Conservation (phyloP, 2,113 vertebrate genomes). For the Ammodytes dubius region DNA sequence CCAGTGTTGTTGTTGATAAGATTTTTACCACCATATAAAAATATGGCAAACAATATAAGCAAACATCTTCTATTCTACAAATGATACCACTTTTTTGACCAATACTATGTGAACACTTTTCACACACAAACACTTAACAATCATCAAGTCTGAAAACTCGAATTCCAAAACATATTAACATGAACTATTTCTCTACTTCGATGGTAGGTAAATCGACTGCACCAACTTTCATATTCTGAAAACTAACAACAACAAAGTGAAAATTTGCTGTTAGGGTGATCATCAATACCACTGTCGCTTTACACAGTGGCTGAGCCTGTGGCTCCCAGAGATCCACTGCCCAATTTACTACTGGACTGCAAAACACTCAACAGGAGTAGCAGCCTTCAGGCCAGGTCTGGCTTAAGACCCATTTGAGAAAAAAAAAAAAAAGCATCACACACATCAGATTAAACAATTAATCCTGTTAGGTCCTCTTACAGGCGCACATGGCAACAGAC, state of each 20-base stretch:
- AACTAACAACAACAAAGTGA: slow-evolving; percentile 33
- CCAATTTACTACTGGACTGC: background rate
- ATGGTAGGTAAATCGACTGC: background rate
- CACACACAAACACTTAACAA: background rate
- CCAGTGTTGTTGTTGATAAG: background rate
- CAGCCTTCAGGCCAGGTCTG: slow-evolving; percentile 27
- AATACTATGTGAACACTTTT: background rate
- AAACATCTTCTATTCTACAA: background rate
- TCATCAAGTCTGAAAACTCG: background rate
- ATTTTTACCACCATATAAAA: background rate
- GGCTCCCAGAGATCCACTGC: slow-evolving; percentile 1
- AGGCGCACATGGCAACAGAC: slow-evolving; percentile 62
- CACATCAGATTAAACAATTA: slow-evolving; percentile 63
- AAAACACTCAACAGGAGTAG: slow-evolving; percentile 1
- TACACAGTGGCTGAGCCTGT: background rate
- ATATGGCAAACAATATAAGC: background rate
- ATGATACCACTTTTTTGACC: background rate
- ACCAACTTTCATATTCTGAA: background rate
- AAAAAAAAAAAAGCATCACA: slow-evolving; percentile 22
- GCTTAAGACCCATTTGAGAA: background rate
- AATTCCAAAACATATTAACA: background rate
- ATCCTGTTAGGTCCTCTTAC: slow-evolving; percentile 76
- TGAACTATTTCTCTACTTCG: background rate
- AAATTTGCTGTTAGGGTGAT: background rate
- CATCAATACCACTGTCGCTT: slow-evolving; percentile 7